A percentile compares a stretch with the other conserved stretches of the same genome.
phyloP scores from a whole-genome alignment of 2,113 vertebrate species.

The Indicator maculatus region DNA sequence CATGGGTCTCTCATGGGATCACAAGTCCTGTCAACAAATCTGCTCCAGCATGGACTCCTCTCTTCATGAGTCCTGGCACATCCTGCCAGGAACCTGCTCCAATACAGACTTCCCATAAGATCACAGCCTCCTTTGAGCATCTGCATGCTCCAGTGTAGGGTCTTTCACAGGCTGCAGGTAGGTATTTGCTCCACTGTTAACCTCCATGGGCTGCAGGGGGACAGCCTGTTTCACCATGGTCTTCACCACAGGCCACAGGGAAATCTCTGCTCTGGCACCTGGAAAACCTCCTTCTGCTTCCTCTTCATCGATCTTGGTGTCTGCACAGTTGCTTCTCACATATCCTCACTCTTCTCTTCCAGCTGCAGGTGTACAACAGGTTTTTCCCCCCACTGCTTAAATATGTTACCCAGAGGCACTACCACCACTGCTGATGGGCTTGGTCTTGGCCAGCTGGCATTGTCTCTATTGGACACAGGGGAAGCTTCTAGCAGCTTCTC shows the following conservation, averaged over 20 bases:
- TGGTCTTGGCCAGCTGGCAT: not conserved
- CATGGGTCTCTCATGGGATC: not conserved
- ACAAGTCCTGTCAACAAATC: not conserved
- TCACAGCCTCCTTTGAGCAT: not conserved
- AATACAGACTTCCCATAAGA: not conserved
- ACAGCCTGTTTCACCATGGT: not conserved
- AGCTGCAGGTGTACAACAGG: not conserved
- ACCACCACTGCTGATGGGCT: not conserved
- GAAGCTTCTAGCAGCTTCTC: not conserved
- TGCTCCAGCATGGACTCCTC: not conserved
- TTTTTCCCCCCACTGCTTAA: not conserved
- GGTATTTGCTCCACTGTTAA: not conserved
- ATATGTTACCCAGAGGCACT: not conserved
- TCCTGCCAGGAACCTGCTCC: not conserved
- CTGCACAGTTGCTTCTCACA: not conserved
- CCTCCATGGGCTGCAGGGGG: not conserved
- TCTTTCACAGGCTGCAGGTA: not conserved
- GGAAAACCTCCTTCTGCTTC: not conserved
- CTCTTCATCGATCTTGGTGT: not conserved
- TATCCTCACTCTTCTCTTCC: not conserved
- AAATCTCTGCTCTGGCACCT: not conserved
- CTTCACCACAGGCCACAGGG: not conserved
- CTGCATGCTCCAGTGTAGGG: not conserved
- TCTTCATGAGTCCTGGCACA: not conserved
- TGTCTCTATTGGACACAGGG: fast-evolving